These are phyloP conservation scores for Matsumyia berberina DNA, from an alignment of 2,888 invertebrate species.

Conservation along the genomic window DNA sequence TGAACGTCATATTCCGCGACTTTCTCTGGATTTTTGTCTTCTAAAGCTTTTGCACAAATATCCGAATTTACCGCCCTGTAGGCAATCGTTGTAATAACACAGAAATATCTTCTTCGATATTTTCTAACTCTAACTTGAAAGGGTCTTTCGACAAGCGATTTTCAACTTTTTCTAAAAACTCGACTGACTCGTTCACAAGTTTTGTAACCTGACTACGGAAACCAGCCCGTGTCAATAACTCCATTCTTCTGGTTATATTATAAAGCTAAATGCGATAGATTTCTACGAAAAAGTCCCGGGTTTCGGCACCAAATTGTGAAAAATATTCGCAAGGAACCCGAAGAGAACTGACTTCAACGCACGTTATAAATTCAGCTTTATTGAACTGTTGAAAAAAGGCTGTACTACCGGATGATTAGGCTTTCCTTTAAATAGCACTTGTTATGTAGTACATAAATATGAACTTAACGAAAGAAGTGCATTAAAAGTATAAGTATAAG, in stretches of 20 bases:
- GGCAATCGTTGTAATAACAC: not conserved
- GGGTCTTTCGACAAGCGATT: not conserved
- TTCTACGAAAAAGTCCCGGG: not conserved
- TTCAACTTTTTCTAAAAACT: not conserved
- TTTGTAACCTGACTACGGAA: not conserved
- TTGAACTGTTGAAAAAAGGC: not conserved
- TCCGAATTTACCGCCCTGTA: not conserved
- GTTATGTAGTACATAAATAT: not conserved
- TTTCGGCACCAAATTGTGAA: slow-evolving; percentile 4
- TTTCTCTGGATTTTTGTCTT: not conserved
- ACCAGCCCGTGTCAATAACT: not conserved
- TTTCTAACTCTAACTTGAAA: not conserved
- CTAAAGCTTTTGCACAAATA: not conserved
- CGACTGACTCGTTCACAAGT: not conserved
- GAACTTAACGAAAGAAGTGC: not conserved
- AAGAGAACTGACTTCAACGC: not conserved
- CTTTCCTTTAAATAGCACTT: not conserved
- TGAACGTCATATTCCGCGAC: slow-evolving; percentile 18
- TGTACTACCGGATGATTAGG: not conserved
- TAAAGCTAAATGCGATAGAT: not conserved
- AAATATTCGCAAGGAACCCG: not conserved
- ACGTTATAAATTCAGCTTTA: not conserved
- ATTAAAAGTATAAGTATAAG: not conserved
- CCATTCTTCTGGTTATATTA: not conserved
- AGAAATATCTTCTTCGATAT: slow-evolving; percentile 1